phyloP scores from a whole-genome alignment of 2,113 vertebrate species.

The Tetraodon nigroviridis region DNA sequence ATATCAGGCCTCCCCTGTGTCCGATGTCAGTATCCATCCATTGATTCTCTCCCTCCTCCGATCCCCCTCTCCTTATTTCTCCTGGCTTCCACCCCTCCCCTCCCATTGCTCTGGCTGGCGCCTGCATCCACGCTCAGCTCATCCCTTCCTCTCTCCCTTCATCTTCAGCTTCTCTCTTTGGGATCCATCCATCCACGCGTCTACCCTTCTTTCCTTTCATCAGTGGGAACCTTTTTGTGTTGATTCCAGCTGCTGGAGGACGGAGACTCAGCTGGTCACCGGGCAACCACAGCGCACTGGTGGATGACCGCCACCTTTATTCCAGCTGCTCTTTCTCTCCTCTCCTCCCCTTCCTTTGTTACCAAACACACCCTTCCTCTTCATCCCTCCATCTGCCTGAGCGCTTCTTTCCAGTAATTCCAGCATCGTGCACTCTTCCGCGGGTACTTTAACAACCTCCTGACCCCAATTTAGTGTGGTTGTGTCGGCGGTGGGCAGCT shows the following conservation, averaged over 20 bases:
- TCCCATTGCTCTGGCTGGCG: constrained; percentile 5
- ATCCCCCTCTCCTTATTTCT: constrained; percentile 39
- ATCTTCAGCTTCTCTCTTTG: constrained; percentile 9
- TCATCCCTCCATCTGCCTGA: background rate
- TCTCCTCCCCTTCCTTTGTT: constrained; percentile 8
- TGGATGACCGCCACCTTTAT: constrained; percentile 27
- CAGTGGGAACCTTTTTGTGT: constrained; percentile 58
- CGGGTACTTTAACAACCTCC: constrained; percentile 26
- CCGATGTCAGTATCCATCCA: constrained; percentile 42
- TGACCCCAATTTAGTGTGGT: constrained; percentile 38
- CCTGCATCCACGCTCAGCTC: constrained; percentile 6
- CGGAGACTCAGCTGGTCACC: constrained; percentile 48
- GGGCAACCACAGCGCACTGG: constrained; percentile 45
- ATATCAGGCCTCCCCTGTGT: constrained; percentile 46
- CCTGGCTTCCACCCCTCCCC: constrained; percentile 25
- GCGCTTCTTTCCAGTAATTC: constrained; percentile 8
- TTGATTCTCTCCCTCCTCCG: constrained; percentile 43
- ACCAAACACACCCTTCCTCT: constrained; percentile 1
- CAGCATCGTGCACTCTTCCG: constrained; percentile 8
- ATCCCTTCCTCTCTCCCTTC: constrained; percentile 14
- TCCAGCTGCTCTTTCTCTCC: constrained; percentile 23
- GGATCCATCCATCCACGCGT: constrained; percentile 35
- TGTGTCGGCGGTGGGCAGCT: constrained; percentile 32
- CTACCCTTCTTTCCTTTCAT: constrained; percentile 31
- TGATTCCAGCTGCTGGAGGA: constrained; percentile 70